Percentiles rank a stretch among this genome's conserved stretches.
Conservation (phyloP, 2,113 vertebrate genomes). For the Aramus guarauna region DNA sequence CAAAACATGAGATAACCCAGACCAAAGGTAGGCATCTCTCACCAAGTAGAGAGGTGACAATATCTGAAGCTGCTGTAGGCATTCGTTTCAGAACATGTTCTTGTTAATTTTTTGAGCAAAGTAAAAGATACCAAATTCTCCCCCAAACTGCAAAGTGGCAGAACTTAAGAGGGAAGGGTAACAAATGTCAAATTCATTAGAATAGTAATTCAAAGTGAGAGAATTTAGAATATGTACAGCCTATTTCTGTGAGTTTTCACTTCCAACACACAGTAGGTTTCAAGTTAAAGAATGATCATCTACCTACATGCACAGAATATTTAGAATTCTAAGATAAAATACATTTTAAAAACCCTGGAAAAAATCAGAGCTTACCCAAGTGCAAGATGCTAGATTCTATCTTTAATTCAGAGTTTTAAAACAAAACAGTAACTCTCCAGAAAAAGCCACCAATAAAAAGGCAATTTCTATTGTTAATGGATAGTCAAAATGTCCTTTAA, state of each 20-base stretch:
- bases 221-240: neutral
- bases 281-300: neutral
- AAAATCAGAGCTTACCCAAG: neutral
- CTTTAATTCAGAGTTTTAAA: neutral
- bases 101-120: neutral
- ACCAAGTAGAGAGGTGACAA: neutral
- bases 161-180: neutral
- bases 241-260: neutral
- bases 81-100: neutral
- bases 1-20: neutral
- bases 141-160: neutral
- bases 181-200: neutral
- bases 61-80: neutral
- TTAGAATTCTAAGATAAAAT: neutral
- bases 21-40: neutral
- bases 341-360: neutral
- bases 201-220: neutral
- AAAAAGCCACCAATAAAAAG: neutral
- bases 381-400: neutral
- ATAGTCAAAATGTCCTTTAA: neutral
- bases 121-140: neutral
- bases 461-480: neutral
- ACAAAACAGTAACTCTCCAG: neutral
- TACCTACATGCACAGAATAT: neutral
- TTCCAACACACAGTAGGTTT: neutral